Conservation (phyloP, 2,888 invertebrate species). For the Xestia c-nigrum region DNA sequence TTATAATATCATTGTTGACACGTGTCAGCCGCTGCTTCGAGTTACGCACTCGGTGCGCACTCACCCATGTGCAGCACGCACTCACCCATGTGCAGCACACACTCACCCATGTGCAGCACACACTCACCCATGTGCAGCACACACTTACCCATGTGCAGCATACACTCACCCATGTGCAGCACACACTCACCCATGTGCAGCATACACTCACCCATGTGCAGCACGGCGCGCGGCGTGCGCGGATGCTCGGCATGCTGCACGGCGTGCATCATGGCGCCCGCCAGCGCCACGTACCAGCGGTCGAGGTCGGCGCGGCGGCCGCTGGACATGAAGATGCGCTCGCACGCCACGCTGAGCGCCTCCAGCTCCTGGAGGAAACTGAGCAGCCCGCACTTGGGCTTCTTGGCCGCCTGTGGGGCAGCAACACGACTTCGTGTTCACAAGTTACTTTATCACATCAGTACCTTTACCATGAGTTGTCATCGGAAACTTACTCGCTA, state of each 20-base stretch:
- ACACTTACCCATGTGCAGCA: no score
- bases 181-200: slow-evolving; percentile 70
- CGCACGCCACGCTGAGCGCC: slow-evolving; percentile 93
- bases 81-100: slow-evolving; percentile 69
- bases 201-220: slow-evolving; percentile 69
- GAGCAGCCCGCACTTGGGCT: slow-evolving; percentile 96
- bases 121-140: slow-evolving; percentile 69
- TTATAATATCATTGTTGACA: no score
- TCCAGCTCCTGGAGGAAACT: slow-evolving; percentile 97
- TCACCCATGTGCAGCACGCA: slow-evolving; percentile 44
- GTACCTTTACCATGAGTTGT: no score
- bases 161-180: slow-evolving; percentile 68
- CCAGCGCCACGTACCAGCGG: slow-evolving; percentile 96
- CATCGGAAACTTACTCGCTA: no score
- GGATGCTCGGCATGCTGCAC: slow-evolving; percentile 80
- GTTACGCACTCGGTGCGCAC: slow-evolving; percentile 22
- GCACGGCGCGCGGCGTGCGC: slow-evolving; percentile 94
- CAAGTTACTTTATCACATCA: not conserved
- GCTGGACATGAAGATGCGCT: slow-evolving; percentile 95
- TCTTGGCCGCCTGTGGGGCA: slow-evolving; percentile 89
- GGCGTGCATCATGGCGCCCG: slow-evolving; percentile 96
- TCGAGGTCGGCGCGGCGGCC: slow-evolving; percentile 93
- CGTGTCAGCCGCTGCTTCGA: not conserved
- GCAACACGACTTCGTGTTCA: not conserved
- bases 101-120: slow-evolving; percentile 69